These are phyloP conservation scores for Antechinus stuartii DNA, from an alignment of 2,113 vertebrate genomes.

Conservation along the genomic window DNA sequence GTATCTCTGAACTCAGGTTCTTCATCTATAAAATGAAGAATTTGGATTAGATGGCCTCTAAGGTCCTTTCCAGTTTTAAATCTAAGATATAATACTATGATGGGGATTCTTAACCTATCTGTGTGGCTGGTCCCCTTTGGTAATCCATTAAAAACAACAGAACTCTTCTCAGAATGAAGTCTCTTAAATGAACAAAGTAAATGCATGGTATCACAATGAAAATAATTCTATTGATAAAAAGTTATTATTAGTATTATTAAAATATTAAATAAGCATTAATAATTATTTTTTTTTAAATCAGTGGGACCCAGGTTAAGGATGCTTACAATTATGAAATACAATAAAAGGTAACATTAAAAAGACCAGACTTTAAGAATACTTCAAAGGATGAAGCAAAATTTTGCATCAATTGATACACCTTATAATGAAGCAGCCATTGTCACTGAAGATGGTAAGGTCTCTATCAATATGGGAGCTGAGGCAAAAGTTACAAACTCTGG, in stretches of 20 bases:
- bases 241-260: no score
- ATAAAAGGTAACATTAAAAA: background rate
- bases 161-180: background rate
- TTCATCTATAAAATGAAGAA: background rate
- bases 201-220: background rate
- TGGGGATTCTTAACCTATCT: background rate
- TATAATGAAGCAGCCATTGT: background rate
- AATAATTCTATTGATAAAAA: background rate
- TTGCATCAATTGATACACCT: background rate
- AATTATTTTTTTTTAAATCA: background rate
- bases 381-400: background rate
- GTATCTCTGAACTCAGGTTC: background rate
- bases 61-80: background rate
- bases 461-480: background rate
- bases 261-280: background rate
- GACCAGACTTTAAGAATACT: background rate
- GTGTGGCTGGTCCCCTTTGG: background rate
- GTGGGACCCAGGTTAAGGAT: background rate
- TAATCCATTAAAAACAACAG: background rate
- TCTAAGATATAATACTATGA: background rate
- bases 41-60: background rate
- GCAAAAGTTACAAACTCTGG: background rate
- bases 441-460: background rate
- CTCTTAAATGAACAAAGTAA: background rate
- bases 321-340: background rate